Evolutionary conservation across 2,888 invertebrate species (phyloP), one percentile per base, ranked within the genome.

Genomic region (Metallyticus violacea): DNA sequence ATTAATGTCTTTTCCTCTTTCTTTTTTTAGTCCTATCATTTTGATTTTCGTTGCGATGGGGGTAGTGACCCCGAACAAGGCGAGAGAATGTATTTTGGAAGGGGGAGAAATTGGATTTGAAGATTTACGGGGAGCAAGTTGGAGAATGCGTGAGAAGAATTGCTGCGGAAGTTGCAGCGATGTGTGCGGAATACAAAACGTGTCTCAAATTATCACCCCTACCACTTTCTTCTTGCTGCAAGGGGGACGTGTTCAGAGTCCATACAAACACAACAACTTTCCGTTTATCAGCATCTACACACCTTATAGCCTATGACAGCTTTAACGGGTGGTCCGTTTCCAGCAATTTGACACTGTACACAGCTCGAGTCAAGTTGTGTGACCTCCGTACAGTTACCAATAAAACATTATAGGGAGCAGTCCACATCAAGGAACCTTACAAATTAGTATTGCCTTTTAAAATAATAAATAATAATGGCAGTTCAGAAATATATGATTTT

Each of bases 101-200:
- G 22, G 76, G 82, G 26, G 7, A 76, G 76, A 76, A 82, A 82
- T 82, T 82, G 82, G 76, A 82, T 82, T 82, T 82, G 76, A 27
- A 82, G 82, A 82, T 82, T 82, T 82, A 82, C 76, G 82, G 30
- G 40, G 15, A 22, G 62, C 76, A 76, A 82, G 76, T 82, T 82
- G 82, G 76, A 26, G 76, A 26, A 26, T 76, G 82, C 82, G 82
- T 82, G 82, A 7, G 30, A 27, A 15, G 82, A 82, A 82, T 82
- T 62, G 27, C 9, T 25, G 29, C 81, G 40, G 40, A 62, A 62
- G 40, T 62, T 62, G 40, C 40, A n/a, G n/a, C n/a, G n/a, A n/a
- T n/a, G n/a, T n/a, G 40, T 62, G 22, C 40, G 15, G 40, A 62
- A 62, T 62, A 62, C 40, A 22, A 62, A 62, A 62, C 40, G 40